Conservation (phyloP, 2,797 vertebrate species). For the Pangasius djambal region DNA sequence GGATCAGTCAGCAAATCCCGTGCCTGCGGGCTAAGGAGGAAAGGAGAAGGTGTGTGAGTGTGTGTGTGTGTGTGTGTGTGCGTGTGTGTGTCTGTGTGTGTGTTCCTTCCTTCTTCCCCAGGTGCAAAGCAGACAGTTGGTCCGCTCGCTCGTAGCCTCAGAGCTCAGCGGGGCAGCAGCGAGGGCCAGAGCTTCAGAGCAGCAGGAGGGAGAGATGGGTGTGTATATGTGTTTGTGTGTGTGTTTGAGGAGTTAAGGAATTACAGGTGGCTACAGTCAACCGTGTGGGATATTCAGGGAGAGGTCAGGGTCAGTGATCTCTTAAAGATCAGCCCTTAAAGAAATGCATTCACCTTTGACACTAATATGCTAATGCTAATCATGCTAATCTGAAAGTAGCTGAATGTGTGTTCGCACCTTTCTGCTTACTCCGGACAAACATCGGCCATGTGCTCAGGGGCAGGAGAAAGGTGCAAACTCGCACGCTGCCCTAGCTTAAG, state of each 20-base stretch:
- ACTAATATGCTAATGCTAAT: conserved; percentile 33
- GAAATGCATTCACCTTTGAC: conserved; percentile 50
- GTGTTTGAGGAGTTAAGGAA: conserved; percentile 29
- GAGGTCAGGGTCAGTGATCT: conserved; percentile 59
- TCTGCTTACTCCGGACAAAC: conserved; percentile 44
- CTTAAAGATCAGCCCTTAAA: conserved; percentile 53
- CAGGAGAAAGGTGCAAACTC: conserved; percentile 30
- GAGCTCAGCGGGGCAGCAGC: conserved; percentile 51
- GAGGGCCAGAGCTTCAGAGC: conserved; percentile 44
- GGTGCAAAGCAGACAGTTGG: conserved; percentile 51
- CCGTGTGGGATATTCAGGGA: conserved; percentile 53
- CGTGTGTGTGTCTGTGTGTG: conserved; percentile 20
- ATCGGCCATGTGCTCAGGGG: conserved; percentile 44
- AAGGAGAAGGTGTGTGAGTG: conserved; percentile 29
- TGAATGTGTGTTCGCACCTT: conserved; percentile 12
- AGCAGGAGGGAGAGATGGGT: conserved; percentile 41
- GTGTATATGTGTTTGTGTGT: conserved; percentile 29
- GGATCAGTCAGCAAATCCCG: conserved; percentile 58
- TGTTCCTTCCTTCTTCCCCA: conserved; percentile 42
- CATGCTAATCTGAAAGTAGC: conserved; percentile 27
- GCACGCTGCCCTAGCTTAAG: conserved; percentile 1
- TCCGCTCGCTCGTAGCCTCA: conserved; percentile 32
- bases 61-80: conserved; percentile 26
- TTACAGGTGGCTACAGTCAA: conserved; percentile 52
- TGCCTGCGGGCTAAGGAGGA: conserved; percentile 41